phyloP scores from a whole-genome alignment of 2,113 vertebrate species.

The Sinosuthora webbiana region DNA sequence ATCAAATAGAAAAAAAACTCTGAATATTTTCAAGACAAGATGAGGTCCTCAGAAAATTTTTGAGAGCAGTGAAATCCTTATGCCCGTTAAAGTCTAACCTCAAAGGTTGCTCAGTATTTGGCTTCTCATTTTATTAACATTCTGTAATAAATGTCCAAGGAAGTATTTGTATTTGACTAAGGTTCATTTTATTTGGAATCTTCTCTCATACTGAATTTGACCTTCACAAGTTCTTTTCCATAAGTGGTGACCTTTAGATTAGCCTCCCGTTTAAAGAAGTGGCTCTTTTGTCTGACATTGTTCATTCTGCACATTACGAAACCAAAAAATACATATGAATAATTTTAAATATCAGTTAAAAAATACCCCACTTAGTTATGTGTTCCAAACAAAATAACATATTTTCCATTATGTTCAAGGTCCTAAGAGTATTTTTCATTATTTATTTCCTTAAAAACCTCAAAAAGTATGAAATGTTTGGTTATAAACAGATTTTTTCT shows the following conservation, averaged over 20 bases:
- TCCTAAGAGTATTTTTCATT: background rate
- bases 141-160: constrained; percentile 40
- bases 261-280: background rate
- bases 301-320: background rate
- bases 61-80: background rate
- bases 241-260: constrained; percentile 52
- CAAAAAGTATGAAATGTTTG: background rate
- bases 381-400: background rate
- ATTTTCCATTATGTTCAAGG: background rate
- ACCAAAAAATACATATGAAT: background rate
- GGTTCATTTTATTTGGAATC: constrained; percentile 46
- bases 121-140: constrained; percentile 38
- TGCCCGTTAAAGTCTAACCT: background rate
- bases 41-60: background rate
- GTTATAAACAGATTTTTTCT: background rate
- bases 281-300: background rate
- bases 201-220: constrained; percentile 23
- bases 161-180: constrained; percentile 37
- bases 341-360: background rate
- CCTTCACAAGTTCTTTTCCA: constrained; percentile 50
- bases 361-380: background rate
- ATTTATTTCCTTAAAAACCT: background rate
- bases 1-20: background rate
- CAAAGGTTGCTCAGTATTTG: constrained; percentile 15
- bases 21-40: background rate